Conservation (phyloP, 2,797 vertebrate genomes). For the Danio tinwini region DNA sequence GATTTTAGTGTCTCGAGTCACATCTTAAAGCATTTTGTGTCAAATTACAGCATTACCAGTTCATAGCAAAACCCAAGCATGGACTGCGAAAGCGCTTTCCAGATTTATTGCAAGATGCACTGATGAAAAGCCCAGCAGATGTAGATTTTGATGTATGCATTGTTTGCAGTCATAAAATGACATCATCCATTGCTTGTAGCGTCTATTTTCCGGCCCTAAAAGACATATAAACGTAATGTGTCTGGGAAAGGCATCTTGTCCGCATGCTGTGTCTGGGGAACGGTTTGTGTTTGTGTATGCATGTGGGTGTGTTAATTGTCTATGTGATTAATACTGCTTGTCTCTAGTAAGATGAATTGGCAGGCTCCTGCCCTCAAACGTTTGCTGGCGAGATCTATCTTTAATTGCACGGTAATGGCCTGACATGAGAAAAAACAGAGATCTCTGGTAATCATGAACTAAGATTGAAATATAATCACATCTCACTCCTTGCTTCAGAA, state of each 20-base stretch:
- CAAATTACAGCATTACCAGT: slow-evolving; percentile 6
- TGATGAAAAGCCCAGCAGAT: slow-evolving; percentile 31
- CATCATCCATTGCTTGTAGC: not conserved
- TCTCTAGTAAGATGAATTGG: slow-evolving; percentile 72
- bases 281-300: slow-evolving; percentile 36
- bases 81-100: slow-evolving; percentile 13
- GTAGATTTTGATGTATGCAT: not conserved
- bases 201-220: slow-evolving; percentile 14
- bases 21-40: slow-evolving; percentile 32
- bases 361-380: slow-evolving; percentile 60
- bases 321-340: slow-evolving; percentile 71
- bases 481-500: slow-evolving; percentile 44
- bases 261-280: slow-evolving; percentile 30
- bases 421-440: slow-evolving; percentile 62
- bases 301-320: slow-evolving; percentile 59
- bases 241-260: slow-evolving; percentile 52
- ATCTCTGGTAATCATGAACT: slow-evolving; percentile 57
- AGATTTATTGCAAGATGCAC: slow-evolving; percentile 27
- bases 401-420: slow-evolving; percentile 73
- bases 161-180: slow-evolving; percentile 10
- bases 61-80: not conserved
- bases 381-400: slow-evolving; percentile 65
- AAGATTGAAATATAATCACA: slow-evolving; percentile 49
- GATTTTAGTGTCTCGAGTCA: not conserved
- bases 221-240: slow-evolving; percentile 50